phyloP scores from a whole-genome alignment of 2,797 vertebrate genomes.

The Cynodonichthys magdalenae region DNA sequence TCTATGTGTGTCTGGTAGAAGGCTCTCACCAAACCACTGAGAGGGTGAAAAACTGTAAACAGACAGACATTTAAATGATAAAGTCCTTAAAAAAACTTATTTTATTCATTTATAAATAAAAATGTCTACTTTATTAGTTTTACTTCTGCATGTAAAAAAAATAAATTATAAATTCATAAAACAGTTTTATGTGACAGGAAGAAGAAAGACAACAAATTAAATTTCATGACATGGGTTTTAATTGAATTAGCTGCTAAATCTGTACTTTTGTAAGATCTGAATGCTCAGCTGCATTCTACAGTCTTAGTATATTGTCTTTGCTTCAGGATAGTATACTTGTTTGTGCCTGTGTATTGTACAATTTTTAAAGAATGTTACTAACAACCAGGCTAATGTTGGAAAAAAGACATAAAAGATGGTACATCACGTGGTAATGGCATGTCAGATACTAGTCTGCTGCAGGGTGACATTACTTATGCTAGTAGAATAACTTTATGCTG shows the following conservation, averaged over 20 bases:
- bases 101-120: too few relatives aligned
- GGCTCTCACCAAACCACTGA: slow-evolving; percentile 35
- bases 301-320: slow-evolving; percentile 27
- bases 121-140: too few relatives aligned
- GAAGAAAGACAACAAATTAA: slow-evolving; percentile 64
- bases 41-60: slow-evolving; percentile 3
- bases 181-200: too few relatives aligned
- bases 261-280: slow-evolving; percentile 61
- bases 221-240: slow-evolving; percentile 65
- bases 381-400: slow-evolving; percentile 28
- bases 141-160: too few relatives aligned
- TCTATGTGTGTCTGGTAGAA: slow-evolving; percentile 68
- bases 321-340: not conserved
- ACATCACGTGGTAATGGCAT: too few relatives aligned
- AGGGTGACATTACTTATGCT: slow-evolving; percentile 20
- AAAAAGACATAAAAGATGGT: slow-evolving; percentile 2
- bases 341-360: slow-evolving; percentile 4
- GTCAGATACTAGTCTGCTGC: not conserved
- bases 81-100: too few relatives aligned
- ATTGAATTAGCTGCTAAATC: slow-evolving; percentile 71
- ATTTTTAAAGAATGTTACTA: slow-evolving; percentile 27
- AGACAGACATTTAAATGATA: slow-evolving; percentile 7
- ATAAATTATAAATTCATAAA: too few relatives aligned
- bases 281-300: slow-evolving; percentile 46
- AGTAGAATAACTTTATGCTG: slow-evolving; percentile 22